phyloP scores from a whole-genome alignment of 1,140 invertebrate genomes.

The Asbolus verrucosus region DNA sequence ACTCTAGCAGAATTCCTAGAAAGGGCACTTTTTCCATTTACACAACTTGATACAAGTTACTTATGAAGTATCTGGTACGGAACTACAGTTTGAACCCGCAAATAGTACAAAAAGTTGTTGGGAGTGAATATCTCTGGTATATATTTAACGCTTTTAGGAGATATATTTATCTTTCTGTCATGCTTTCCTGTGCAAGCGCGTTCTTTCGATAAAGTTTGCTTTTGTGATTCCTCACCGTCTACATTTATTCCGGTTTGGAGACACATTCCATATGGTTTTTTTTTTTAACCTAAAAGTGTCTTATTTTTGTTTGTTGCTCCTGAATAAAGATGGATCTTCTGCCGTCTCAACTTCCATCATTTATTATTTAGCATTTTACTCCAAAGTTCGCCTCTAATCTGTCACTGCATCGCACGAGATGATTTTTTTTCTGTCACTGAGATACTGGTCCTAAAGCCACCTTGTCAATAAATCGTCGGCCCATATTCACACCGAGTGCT shows the following conservation, averaged over 20 bases:
- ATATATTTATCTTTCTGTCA: slow-evolving; percentile 54
- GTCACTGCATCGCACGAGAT: not conserved
- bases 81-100: slow-evolving; percentile 41
- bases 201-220: slow-evolving; percentile 54
- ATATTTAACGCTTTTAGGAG: slow-evolving; percentile 52
- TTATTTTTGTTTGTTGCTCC: slow-evolving; percentile 43
- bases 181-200: slow-evolving; percentile 47
- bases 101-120: slow-evolving; percentile 46
- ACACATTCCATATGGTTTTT: slow-evolving; percentile 55
- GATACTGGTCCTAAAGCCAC: slow-evolving; percentile 18
- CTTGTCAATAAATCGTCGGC: slow-evolving; percentile 24
- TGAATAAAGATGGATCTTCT: slow-evolving; percentile 41
- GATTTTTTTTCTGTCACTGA: slow-evolving; percentile 2
- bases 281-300: slow-evolving; percentile 43
- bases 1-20: slow-evolving; percentile 26
- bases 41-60: not conserved
- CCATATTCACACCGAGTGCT: slow-evolving; percentile 20
- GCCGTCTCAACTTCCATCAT: slow-evolving; percentile 38
- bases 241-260: slow-evolving; percentile 52
- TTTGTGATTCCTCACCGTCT: slow-evolving; percentile 55
- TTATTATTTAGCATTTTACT: slow-evolving; percentile 36
- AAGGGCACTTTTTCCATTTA: slow-evolving; percentile 9
- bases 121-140: slow-evolving; percentile 48
- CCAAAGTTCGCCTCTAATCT: slow-evolving; percentile 15
- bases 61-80: not conserved